Base-by-base conservation (phyloP, 1,140 invertebrate genomes). In the Zaprionus capensis region DNA sequence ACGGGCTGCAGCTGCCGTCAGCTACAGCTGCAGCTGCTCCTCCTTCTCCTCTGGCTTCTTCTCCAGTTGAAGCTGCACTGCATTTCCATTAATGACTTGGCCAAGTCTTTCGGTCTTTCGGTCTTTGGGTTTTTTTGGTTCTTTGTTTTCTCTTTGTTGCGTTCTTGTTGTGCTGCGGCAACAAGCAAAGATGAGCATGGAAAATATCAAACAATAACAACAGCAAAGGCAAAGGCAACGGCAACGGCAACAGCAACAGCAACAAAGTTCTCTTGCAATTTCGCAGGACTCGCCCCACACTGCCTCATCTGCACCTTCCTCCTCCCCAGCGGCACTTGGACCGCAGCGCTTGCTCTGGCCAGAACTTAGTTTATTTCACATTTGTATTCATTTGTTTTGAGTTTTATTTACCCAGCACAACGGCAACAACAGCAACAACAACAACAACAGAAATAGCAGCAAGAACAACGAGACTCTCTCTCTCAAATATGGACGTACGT, bases 371-470 rank as follows among this genome's bases (percentile, higher is more conserved):
- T 88, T 87, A 86, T 78, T 87, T 87, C 83, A 76, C 83, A 87
- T 87, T 87, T 87, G 81, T 87, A 87, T 87, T 87, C 83, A 87
- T 87, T 87, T 87, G 83, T 88, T 87, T 87, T 88, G 64, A 79
- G 84, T 88, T 87, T 87, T 88, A 87, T 87, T 87, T 87, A 83
- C 84, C 84, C 73, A 78, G 66, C 83, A 71, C 61, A 82, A 71
- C 63, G 66, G 65, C 69, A 81, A 72, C 49, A 63, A 58, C 36
- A 69, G 26, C 34, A 66, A 36, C 15, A 62, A 34, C 7, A 14
- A 41, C 57, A 66, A 28, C 28, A n/a, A 36, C 17, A 46, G 62
- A 22, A 68, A 36, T 4, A 11, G 31, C 31, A 34, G 31, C 31
- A 34, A 49, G 6, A 14, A 41, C 57, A 66, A 46, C 41, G n/a